Conservation (phyloP, 2,797 vertebrate species). For the Sebastes oblongus region DNA sequence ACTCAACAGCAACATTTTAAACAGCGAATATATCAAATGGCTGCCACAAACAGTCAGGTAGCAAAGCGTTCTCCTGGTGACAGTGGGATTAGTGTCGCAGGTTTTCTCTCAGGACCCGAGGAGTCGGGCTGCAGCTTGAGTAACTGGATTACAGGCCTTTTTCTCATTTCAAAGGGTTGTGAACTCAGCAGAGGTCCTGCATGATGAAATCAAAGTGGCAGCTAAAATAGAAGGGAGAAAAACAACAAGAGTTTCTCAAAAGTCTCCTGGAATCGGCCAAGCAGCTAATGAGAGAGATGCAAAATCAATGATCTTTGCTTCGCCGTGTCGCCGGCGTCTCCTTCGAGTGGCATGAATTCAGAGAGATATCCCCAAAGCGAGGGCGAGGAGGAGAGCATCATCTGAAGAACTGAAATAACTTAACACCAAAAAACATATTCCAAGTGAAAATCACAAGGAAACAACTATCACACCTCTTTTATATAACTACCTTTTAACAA, state of each 20-base stretch:
- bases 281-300: slow-evolving; percentile 64
- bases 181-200: slow-evolving; percentile 93
- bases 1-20: slow-evolving; percentile 57
- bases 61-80: slow-evolving; percentile 59
- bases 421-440: neutral
- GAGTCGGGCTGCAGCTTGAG: slow-evolving; percentile 83
- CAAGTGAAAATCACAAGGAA: slow-evolving; percentile 18
- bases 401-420: neutral
- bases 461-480: slow-evolving; percentile 15
- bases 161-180: slow-evolving; percentile 95
- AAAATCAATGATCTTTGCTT: slow-evolving; percentile 66
- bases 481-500: slow-evolving; percentile 35
- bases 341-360: slow-evolving; percentile 2
- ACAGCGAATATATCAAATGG: slow-evolving; percentile 73
- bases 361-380: neutral
- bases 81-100: slow-evolving; percentile 77
- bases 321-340: slow-evolving; percentile 9
- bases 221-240: slow-evolving; percentile 83
- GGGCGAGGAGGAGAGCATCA: neutral
- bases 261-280: slow-evolving; percentile 74
- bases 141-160: slow-evolving; percentile 95
- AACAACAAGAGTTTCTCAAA: slow-evolving; percentile 83
- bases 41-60: slow-evolving; percentile 78
- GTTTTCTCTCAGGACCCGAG: slow-evolving; percentile 84
- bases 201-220: slow-evolving; percentile 99